These are phyloP conservation scores for Melanostoma scalare DNA, from an alignment of 2,888 invertebrate genomes.

Conservation along the genomic window DNA sequence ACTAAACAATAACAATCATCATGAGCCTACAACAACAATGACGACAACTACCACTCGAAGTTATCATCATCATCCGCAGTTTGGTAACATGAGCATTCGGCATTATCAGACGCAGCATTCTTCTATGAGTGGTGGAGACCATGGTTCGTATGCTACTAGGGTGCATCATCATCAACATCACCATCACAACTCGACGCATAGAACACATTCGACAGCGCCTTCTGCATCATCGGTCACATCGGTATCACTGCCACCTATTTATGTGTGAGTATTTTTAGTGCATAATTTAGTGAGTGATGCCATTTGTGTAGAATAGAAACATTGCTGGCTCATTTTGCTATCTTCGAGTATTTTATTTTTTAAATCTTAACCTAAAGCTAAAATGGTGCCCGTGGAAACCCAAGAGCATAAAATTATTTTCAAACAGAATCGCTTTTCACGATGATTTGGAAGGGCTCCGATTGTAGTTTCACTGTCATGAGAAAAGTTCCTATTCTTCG, in stretches of 20 bases:
- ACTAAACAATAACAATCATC: conserved; percentile 74
- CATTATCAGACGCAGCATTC: conserved; percentile 75
- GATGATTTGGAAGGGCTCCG: too few relatives aligned
- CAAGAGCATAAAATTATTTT: too few relatives aligned
- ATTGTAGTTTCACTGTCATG: too few relatives aligned
- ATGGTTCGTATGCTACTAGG: conserved; percentile 40
- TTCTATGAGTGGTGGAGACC: conserved; percentile 29
- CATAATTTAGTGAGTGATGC: background rate
- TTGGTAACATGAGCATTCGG: conserved; percentile 80
- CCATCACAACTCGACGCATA: conserved; percentile 58
- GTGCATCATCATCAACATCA: conserved; percentile 64
- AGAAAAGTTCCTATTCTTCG: too few relatives aligned
- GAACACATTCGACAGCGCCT: conserved; percentile 42
- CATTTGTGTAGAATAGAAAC: background rate
- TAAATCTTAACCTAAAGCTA: too few relatives aligned
- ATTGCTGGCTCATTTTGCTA: too few relatives aligned
- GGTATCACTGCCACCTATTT: conserved; percentile 76
- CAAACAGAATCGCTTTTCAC: too few relatives aligned
- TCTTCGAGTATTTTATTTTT: too few relatives aligned
- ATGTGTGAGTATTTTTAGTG: conserved; percentile 74
- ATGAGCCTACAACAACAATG: conserved; percentile 45
- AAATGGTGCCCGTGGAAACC: too few relatives aligned
- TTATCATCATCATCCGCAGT: conserved; percentile 80
- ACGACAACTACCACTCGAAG: conserved; percentile 75
- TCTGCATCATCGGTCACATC: conserved; percentile 72